These are phyloP conservation scores for Linyphia triangularis DNA, from an alignment of 2,888 invertebrate genomes.

Conservation along the genomic window DNA sequence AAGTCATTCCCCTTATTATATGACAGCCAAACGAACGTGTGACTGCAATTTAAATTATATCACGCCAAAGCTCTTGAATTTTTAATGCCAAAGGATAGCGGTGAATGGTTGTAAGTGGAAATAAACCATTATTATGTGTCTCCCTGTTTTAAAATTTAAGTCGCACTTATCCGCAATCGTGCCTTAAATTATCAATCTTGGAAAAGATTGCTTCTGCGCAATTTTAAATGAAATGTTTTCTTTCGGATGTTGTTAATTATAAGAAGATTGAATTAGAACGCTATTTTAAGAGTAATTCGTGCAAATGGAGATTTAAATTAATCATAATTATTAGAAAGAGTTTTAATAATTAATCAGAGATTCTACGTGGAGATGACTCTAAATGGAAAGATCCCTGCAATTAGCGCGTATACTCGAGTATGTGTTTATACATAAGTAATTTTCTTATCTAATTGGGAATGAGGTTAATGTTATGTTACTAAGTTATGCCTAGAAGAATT, in stretches of 20 bases:
- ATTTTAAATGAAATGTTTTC: slow-evolving; percentile 42
- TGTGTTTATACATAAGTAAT: not conserved
- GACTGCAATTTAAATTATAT: slow-evolving; percentile 42
- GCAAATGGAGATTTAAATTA: slow-evolving; percentile 17
- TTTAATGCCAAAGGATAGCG: slow-evolving; percentile 40
- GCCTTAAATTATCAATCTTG: not conserved
- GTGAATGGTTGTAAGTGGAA: slow-evolving; percentile 5
- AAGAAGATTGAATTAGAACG: not conserved
- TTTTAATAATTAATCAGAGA: not conserved
- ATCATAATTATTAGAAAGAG: slow-evolving; percentile 23
- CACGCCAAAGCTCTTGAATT: slow-evolving; percentile 15
- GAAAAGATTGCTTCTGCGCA: not conserved
- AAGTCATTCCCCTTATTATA: slow-evolving; percentile 45
- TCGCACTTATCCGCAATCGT: not conserved
- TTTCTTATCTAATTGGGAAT: not conserved
- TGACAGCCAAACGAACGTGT: slow-evolving; percentile 28
- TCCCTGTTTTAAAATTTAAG: slow-evolving; percentile 48
- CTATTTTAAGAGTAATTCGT: not conserved
- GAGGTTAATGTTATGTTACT: too few relatives aligned
- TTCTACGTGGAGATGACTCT: not conserved
- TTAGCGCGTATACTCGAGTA: slow-evolving; percentile 8
- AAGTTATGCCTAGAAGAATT: too few relatives aligned
- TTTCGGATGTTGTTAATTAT: slow-evolving; percentile 33
- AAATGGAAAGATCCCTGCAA: not conserved
- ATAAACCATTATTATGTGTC: slow-evolving; percentile 23